These are phyloP conservation scores for Saturnia japonica DNA, from an alignment of 2,888 invertebrate species.

Conservation along the genomic window DNA sequence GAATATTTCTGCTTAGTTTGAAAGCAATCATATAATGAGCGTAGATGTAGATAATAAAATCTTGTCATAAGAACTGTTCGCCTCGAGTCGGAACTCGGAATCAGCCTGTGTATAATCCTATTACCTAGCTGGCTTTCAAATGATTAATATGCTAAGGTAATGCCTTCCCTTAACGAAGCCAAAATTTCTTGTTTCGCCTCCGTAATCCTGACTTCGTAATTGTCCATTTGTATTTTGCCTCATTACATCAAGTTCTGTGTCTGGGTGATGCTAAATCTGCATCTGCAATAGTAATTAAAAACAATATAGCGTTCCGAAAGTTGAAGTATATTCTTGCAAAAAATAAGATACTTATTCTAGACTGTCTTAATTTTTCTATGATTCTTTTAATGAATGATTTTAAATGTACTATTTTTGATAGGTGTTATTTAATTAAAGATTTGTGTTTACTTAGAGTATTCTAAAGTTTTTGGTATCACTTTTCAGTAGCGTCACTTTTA, in stretches of 20 bases:
- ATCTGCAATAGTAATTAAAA: neutral
- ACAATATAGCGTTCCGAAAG: neutral
- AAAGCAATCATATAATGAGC: neutral
- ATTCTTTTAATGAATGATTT: too few relatives aligned
- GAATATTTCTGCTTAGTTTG: neutral
- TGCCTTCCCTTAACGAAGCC: too few relatives aligned
- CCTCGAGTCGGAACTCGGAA: neutral
- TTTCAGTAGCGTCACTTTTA: too few relatives aligned
- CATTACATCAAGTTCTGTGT: neutral
- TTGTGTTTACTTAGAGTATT: neutral
- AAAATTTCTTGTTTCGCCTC: too few relatives aligned
- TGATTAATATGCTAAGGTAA: too few relatives aligned
- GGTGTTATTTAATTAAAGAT: too few relatives aligned
- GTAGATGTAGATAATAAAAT: neutral
- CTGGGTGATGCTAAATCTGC: neutral
- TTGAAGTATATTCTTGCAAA: neutral
- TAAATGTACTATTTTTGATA: too few relatives aligned
- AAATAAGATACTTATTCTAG: neutral
- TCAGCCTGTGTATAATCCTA: neutral
- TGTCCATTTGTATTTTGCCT: neutral
- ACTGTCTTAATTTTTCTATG: too few relatives aligned
- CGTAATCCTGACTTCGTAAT: neutral
- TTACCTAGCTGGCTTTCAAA: too few relatives aligned
- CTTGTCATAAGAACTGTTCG: neutral
- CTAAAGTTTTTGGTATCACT: neutral